Evolutionary conservation across 2,113 vertebrate genomes (phyloP).

Genomic region (Taurulus bubalis): DNA sequence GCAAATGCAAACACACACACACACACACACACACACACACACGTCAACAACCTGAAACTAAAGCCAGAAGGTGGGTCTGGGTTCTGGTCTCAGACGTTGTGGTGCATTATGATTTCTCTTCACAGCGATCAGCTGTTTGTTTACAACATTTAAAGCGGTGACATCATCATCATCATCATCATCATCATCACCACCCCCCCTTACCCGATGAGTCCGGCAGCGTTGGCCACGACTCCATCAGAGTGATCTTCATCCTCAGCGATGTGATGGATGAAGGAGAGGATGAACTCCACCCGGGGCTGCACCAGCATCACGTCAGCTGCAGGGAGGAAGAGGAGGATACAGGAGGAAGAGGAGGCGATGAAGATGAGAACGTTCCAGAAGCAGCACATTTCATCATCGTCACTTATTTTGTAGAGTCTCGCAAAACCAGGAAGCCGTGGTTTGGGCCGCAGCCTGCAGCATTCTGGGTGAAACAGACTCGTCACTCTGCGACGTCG

Average conservation of each 20-base stretch:
- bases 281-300: constrained; percentile 97
- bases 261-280: constrained; percentile 98
- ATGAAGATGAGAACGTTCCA: background rate
- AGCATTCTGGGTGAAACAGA: constrained; percentile 74
- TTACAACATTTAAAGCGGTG: no score
- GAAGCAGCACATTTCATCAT: background rate
- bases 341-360: background rate
- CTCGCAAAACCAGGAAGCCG: constrained; percentile 75
- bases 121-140: constrained; percentile 11
- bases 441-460: background rate
- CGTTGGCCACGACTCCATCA: constrained; percentile 94
- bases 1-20: background rate
- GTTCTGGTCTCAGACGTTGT: constrained; percentile 28
- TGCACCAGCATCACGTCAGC: constrained; percentile 99
- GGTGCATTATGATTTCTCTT: constrained; percentile 47
- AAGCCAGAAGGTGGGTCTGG: no score
- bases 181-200: background rate
- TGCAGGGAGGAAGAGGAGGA: constrained; percentile 52
- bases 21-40: background rate
- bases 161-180: background rate
- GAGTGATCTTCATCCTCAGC: constrained; percentile 97
- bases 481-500: constrained; percentile 68
- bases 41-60: background rate
- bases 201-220: constrained; percentile 92
- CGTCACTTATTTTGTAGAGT: constrained; percentile 57